phyloP scores from a whole-genome alignment of 2,113 vertebrate species.

The Vicugna pacos region DNA sequence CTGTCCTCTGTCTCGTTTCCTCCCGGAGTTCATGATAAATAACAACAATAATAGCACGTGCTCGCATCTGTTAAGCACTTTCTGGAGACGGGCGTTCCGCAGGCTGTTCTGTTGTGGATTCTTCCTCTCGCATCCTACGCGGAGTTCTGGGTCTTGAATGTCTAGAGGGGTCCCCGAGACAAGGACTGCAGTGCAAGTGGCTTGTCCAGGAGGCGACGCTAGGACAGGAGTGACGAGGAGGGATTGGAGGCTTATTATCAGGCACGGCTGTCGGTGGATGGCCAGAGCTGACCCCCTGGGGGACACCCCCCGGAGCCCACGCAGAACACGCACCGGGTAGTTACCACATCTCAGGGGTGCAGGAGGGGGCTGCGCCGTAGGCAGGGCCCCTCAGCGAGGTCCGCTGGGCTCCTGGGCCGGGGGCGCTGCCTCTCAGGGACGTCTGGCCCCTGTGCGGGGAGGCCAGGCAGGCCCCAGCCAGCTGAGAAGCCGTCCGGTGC shows the following conservation, averaged over 20 bases:
- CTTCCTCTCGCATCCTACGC: neutral
- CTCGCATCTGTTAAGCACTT: neutral
- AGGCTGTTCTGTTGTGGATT: neutral
- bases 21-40: neutral
- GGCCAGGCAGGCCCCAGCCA: neutral
- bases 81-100: neutral
- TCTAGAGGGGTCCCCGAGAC: neutral
- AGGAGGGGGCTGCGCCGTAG: neutral
- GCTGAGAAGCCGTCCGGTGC: neutral
- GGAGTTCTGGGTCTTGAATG: neutral
- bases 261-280: accelerated
- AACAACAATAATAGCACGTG: no score
- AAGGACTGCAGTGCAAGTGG: neutral
- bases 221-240: accelerated
- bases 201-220: neutral
- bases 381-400: accelerated
- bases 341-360: accelerated
- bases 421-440: neutral
- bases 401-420: accelerated
- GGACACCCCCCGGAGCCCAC: neutral
- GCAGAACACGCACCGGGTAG: accelerated
- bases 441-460: neutral
- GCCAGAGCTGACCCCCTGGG: no score
- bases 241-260: accelerated
- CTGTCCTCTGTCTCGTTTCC: neutral